Percentiles rank a stretch among this genome's conserved stretches.
Evolutionary conservation across 1,140 invertebrate species (phyloP).

Genomic region (Pentalonia nigronervosa): DNA sequence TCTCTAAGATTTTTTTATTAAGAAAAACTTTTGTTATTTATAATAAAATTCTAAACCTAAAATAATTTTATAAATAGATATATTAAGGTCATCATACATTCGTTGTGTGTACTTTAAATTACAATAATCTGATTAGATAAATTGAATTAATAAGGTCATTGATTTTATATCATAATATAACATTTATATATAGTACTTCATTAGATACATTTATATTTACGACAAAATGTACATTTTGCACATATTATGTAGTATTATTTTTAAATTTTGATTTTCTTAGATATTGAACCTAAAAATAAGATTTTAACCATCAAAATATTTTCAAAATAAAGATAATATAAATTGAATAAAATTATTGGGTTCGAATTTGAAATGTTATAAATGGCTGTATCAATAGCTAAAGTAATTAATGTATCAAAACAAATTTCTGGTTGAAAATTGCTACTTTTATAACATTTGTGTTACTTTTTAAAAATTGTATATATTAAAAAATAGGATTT

Average conservation of each 20-base stretch:
- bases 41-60: too few species aligned
- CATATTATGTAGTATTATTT: background rate
- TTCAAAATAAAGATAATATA: background rate
- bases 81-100: background rate
- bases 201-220: background rate
- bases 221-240: too few species aligned
- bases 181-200: background rate
- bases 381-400: background rate
- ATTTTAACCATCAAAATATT: background rate
- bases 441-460: background rate
- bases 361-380: background rate
- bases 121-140: too few species aligned
- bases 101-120: too few species aligned
- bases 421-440: background rate
- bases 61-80: too few species aligned
- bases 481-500: background rate
- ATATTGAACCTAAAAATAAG: background rate
- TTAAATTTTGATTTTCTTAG: background rate
- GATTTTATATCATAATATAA: background rate
- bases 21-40: too few species aligned
- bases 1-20: too few species aligned
- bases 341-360: background rate
- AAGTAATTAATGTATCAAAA: background rate
- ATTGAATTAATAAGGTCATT: too few species aligned
- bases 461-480: background rate